Percentiles rank a stretch among this genome's conserved stretches.
Evolutionary conservation across 2,888 invertebrate species (phyloP).

Genomic region (Drosophila longiperda): DNA sequence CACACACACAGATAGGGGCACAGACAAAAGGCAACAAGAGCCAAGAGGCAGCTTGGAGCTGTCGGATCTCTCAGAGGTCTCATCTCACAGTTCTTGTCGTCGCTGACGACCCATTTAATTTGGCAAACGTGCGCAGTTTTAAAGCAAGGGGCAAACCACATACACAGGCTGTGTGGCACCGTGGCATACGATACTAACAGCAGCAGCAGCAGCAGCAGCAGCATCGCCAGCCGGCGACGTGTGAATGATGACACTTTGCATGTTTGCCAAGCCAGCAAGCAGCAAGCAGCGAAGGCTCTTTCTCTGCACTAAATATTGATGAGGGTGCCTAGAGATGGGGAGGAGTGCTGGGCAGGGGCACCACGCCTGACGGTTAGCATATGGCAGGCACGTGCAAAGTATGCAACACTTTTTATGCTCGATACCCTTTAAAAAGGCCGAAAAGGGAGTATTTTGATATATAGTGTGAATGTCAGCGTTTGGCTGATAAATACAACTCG

Average conservation of each 20-base stretch:
- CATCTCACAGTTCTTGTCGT: slow-evolving; percentile 34
- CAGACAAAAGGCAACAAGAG: slow-evolving; percentile 61
- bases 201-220: slow-evolving; percentile 14
- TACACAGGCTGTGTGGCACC: slow-evolving; percentile 31
- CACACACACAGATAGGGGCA: slow-evolving; percentile 4
- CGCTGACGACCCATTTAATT: slow-evolving; percentile 78
- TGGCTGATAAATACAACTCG: background rate
- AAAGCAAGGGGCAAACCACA: slow-evolving; percentile 55
- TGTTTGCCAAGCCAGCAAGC: slow-evolving; percentile 75
- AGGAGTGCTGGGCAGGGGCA: background rate
- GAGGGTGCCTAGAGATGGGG: slow-evolving; percentile 56
- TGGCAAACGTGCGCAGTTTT: slow-evolving; percentile 81
- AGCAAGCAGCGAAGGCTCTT: slow-evolving; percentile 29
- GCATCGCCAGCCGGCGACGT: slow-evolving; percentile 61
- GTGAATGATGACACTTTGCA: slow-evolving; percentile 82
- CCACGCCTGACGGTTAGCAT: slow-evolving; percentile 39
- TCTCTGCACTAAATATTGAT: slow-evolving; percentile 77
- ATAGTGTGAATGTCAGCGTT: background rate
- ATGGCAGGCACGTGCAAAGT: slow-evolving; percentile 72
- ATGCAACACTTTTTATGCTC: slow-evolving; percentile 69
- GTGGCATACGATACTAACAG: slow-evolving; percentile 5
- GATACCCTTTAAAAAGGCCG: background rate
- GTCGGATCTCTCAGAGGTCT: slow-evolving; percentile 24
- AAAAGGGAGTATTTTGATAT: background rate
- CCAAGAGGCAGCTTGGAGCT: slow-evolving; percentile 26